Conservation (phyloP, 1,140 invertebrate species). For the Eueides isabella region DNA sequence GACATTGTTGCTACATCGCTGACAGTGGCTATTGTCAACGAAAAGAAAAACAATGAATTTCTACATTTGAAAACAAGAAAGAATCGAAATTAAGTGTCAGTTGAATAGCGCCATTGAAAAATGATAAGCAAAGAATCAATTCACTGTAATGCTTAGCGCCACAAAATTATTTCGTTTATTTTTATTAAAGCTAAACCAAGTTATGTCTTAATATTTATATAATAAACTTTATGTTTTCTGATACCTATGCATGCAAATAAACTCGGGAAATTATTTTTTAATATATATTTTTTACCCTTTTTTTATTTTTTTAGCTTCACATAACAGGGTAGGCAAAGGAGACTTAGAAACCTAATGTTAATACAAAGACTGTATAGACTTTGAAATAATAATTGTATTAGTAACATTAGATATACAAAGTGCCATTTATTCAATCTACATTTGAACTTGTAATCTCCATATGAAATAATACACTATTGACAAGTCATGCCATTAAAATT, state of each 20-base stretch:
- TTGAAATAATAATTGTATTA: neutral
- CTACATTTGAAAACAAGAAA: conserved; percentile 53
- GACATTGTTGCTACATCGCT: conserved; percentile 17
- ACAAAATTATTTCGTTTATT: conserved; percentile 30
- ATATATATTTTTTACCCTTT: too few relatives aligned
- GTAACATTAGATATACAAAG: neutral
- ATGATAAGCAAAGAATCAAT: conserved; percentile 54
- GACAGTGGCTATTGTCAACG: conserved; percentile 49
- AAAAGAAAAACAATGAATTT: conserved; percentile 47
- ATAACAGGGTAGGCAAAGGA: too few relatives aligned
- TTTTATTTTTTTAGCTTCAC: neutral
- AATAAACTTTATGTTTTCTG: neutral
- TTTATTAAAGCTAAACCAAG: neutral
- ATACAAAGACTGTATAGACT: neutral
- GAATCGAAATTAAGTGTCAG: conserved; percentile 68
- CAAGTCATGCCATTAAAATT: neutral
- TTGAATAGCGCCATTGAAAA: conserved; percentile 48
- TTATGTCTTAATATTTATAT: neutral
- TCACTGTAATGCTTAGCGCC: conserved; percentile 35
- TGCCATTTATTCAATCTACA: neutral
- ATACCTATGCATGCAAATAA: neutral
- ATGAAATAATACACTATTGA: too few relatives aligned
- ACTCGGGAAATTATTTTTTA: neutral
- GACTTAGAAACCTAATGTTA: too few relatives aligned
- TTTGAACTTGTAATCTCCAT: neutral